Evolutionary conservation across 1,140 invertebrate genomes (phyloP), one percentile per base, ranked within the genome.

Genomic region (Ditylenchus dipsaci): DNA sequence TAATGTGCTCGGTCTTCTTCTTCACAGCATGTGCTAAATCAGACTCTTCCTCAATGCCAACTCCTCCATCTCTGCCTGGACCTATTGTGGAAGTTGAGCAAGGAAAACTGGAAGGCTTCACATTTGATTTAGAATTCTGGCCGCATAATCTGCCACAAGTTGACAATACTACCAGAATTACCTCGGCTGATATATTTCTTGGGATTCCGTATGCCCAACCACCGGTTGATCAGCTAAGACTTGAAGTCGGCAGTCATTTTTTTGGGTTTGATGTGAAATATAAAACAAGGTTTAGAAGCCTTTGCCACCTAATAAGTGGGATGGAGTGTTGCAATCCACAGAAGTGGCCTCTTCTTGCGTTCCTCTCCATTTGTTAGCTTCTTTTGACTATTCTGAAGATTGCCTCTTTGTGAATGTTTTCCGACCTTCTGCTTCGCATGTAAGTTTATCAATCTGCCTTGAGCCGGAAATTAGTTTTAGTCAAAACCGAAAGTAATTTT

Each of bases 341-440:
- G 47, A 60, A 19, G 80, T 76, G 19, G 33, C 45, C 17, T 42
- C 75, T n/a, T 38, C 72, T 59, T 76, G 73, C 33, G 58, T 77
- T 49, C 73, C 76, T 13, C 43, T 75, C 19, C 60, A 74, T 67
- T 53, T 68, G 17, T 45, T 42, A 17, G 9, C 76, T 17, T 9
- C 71, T 19, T 67, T 70, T 38, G 56, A 47, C 26, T 71, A 66
- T 85, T 91, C 89, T 75, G 94, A 97, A 86, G 94, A 97, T 86
- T 97, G 94, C 83, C 88, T 97, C 33, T 95, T 94, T 83, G 86
- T 97, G 72, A 97, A 97, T 84, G 91, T 97, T 81, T 95, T 94
- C 85, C 90, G 91, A 9, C 93, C 93, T 26, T 58, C 57, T 53
- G 15, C 8, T 26, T 26, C 23, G 0, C 11, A n/a, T 15, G 59